Base-by-base conservation (phyloP, 2,797 vertebrate species). In the Lepilemur septentrionalis region DNA sequence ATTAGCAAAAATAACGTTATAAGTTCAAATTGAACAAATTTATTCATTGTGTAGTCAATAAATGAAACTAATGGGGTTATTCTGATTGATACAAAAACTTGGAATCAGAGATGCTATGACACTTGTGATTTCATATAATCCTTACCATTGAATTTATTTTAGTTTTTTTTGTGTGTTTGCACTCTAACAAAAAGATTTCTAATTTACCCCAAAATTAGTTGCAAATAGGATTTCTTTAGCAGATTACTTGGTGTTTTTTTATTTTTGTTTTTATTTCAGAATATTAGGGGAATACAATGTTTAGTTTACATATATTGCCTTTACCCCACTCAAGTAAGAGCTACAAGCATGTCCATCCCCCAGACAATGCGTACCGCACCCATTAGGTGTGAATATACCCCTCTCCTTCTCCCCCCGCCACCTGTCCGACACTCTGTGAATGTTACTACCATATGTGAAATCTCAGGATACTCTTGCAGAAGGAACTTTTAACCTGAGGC, bases 111-210 rank as follows among this genome's bases (percentile, higher is more conserved):
- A 9, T 83, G 61, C 32, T 80, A 0, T 61, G 48, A 57, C 5
- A 93, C 25, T 46, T 55, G 30, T 38, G 69, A 87, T 61, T 72
- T 95, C 38, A 67, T 13, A 1, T 55, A 76, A 61, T 78, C 35
- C 6, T 95, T 80, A 83, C 30, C 32, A 83, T 61, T 63, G 95
- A 43, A 88, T 79, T 97, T 67, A 70, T 35, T 95, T 91, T 92
- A 43, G 38, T 85, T 59, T 91, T 88, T 61, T 89, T 86, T 46
- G 15, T 70, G 7, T 93, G 5, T 75, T 93, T 95, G 18, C 8
- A 80, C 0, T 14, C n/a, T 61, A 43, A 80, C 10, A 70, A 91
- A 92, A 41, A 73, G 80, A 79, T 61, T 55, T 28, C 35, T 50
- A 20, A 95, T 93, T 85, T 73, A 75, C 38, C n/a, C 1, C 1